Evolutionary conservation across 2,797 vertebrate species (phyloP).

Genomic region (Muscicapa striata): DNA sequence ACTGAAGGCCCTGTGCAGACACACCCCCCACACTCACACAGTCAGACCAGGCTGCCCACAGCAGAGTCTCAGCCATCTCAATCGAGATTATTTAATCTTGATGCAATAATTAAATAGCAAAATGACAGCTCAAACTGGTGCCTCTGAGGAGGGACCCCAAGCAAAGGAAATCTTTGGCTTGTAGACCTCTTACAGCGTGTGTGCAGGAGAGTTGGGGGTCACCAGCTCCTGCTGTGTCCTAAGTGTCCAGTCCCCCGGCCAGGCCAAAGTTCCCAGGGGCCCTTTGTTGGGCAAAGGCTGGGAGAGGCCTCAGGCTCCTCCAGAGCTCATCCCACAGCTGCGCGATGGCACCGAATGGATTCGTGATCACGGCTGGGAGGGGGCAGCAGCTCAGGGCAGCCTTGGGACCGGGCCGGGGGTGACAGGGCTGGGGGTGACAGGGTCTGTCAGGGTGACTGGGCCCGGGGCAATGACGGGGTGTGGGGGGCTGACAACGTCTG

Average conservation of each 20-base stretch:
- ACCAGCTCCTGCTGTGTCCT: background rate
- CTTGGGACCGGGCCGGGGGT: background rate
- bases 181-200: background rate
- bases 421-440: no score
- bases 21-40: background rate
- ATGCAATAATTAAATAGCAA: background rate
- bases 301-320: no score
- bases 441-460: no score
- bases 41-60: no score
- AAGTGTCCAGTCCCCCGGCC: background rate
- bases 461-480: accelerated
- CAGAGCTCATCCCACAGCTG: background rate
- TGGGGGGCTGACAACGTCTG: no score
- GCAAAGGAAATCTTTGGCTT: background rate
- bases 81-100: background rate
- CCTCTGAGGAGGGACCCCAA: background rate
- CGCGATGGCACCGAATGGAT: accelerated
- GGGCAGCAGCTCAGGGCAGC: background rate
- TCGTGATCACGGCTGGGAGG: accelerated
- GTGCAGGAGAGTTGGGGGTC: background rate
- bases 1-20: background rate
- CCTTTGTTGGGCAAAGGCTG: background rate
- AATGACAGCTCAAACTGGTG: background rate
- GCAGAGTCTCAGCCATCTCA: background rate
- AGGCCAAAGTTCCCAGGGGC: accelerated